Conservation (phyloP, 2,888 invertebrate genomes). For the Ophion ellenae region DNA sequence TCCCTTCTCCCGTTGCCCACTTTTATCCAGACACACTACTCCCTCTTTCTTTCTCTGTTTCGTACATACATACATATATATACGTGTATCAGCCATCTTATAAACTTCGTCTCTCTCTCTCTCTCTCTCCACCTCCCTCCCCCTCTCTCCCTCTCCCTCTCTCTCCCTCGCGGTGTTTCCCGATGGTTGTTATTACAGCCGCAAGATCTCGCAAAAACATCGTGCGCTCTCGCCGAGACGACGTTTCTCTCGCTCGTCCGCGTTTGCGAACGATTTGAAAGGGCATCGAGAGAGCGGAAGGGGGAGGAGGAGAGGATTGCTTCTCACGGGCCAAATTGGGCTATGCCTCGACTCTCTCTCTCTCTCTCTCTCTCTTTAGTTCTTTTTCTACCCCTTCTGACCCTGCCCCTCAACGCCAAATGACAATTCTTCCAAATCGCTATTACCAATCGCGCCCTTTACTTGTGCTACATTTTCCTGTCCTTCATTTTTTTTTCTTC, state of each 20-base stretch:
- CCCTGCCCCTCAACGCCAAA: background rate
- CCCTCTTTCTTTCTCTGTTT: background rate
- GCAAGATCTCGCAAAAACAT: constrained; percentile 24
- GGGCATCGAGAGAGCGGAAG: constrained; percentile 8
- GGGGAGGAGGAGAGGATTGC: constrained; percentile 63
- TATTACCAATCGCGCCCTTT: too few relatives aligned
- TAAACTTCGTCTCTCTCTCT: constrained; percentile 24
- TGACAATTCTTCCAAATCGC: too few relatives aligned
- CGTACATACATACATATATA: background rate
- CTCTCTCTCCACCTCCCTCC: background rate
- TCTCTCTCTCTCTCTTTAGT: constrained; percentile 54
- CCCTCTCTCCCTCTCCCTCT: background rate
- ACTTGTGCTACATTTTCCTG: background rate
- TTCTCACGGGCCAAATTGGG: constrained; percentile 77
- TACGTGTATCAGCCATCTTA: constrained; percentile 32
- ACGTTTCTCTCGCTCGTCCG: constrained; percentile 45
- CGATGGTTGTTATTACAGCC: constrained; percentile 75
- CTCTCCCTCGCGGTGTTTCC: constrained; percentile 31
- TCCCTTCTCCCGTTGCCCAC: constrained; percentile 36
- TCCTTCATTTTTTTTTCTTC: background rate
- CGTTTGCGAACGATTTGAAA: constrained; percentile 21
- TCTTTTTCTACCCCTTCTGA: background rate
- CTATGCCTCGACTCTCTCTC: constrained; percentile 65
- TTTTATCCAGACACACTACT: background rate
- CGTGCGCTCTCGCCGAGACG: constrained; percentile 70